These are phyloP conservation scores for Ctenicera cuprea DNA, from an alignment of 2,888 invertebrate genomes.

Conservation along the genomic window DNA sequence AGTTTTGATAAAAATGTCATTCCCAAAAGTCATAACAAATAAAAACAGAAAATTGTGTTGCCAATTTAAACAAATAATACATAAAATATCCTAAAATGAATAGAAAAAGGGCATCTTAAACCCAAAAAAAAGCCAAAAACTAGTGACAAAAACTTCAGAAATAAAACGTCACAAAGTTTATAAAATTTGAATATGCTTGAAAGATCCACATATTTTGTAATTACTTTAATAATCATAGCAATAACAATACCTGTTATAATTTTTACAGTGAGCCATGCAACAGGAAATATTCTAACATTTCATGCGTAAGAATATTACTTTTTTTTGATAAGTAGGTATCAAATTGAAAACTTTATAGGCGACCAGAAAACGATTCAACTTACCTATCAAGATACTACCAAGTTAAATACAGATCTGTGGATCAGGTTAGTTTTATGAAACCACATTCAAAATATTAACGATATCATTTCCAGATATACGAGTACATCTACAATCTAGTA, in stretches of 20 bases:
- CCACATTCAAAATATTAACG: background rate
- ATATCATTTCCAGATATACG: slow-evolving; percentile 12
- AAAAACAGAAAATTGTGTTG: no score
- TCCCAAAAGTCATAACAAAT: no score
- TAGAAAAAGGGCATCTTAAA: no score
- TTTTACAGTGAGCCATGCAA: background rate
- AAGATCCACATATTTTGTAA: background rate
- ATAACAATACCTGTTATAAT: slow-evolving; percentile 18
- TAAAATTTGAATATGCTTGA: no score
- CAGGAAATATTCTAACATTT: background rate
- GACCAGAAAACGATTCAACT: slow-evolving; percentile 7
- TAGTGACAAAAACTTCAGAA: no score
- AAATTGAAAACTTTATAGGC: slow-evolving; percentile 5
- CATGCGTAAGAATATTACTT: slow-evolving; percentile 12
- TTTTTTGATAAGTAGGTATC: background rate
- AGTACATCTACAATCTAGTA: slow-evolving; percentile 7
- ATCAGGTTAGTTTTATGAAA: slow-evolving; percentile 12
- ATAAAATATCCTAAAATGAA: no score
- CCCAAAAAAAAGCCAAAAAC: no score
- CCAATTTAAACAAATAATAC: no score
- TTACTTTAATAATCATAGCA: background rate
- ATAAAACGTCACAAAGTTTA: no score
- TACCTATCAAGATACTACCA: slow-evolving; percentile 34
- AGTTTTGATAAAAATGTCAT: no score
- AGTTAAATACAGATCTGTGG: slow-evolving; percentile 20